Conservation (phyloP, 2,113 vertebrate genomes). For the Strigops habroptila region DNA sequence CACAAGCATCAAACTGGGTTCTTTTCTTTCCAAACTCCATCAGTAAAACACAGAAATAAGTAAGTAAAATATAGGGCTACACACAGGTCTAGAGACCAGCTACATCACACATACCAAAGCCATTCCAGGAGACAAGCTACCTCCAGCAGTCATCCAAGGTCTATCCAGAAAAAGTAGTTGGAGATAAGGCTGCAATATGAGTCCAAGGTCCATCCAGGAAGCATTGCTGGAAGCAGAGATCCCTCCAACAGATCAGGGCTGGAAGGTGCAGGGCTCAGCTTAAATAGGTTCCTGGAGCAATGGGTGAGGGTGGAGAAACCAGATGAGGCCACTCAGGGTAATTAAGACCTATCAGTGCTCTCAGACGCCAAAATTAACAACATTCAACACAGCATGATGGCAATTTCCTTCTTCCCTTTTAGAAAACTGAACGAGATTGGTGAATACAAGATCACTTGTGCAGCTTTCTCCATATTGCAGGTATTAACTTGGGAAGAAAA, state of each 20-base stretch:
- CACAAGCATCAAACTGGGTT: neutral
- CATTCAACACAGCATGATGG: no score
- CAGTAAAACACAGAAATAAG: neutral
- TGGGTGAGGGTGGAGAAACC: neutral
- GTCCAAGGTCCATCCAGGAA: neutral
- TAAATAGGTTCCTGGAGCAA: neutral
- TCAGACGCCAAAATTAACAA: neutral
- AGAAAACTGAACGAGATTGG: neutral
- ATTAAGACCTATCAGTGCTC: neutral
- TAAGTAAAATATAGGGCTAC: neutral
- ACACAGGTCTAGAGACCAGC: neutral
- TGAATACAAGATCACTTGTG: neutral
- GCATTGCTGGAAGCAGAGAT: rapidly evolving
- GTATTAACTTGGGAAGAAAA: neutral
- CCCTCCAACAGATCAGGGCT: rapidly evolving
- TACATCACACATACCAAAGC: neutral
- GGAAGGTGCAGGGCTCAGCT: neutral
- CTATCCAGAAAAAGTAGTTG: neutral
- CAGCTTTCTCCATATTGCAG: neutral
- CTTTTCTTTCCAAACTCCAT: neutral
- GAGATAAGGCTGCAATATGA: neutral
- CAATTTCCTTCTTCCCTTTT: neutral
- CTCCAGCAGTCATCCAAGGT: neutral
- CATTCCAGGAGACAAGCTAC: neutral
- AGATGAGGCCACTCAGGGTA: neutral